Evolutionary conservation across 30 jellyfish, hydroid and myxozoan species (phyloP).

Genomic region (Hydractinia symbiolongicarpus): DNA sequence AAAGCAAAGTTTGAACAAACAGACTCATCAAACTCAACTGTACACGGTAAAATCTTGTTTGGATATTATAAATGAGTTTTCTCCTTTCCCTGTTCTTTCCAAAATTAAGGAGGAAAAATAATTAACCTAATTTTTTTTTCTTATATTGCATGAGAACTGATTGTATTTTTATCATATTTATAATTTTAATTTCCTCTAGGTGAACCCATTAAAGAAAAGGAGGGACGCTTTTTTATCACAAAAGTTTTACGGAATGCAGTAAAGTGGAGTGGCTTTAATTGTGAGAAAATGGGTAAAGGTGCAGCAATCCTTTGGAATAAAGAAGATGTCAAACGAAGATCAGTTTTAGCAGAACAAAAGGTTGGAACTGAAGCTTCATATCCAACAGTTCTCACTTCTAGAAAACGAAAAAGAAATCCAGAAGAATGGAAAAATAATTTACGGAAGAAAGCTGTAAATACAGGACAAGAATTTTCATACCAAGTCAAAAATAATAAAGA

Average conservation of each 20-base stretch:
- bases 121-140: too few relatives aligned
- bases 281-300: slow-evolving; percentile 11
- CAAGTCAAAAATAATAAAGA: not conserved
- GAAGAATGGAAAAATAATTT: not conserved
- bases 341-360: not conserved
- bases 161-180: not conserved
- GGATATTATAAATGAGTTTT: too few relatives aligned
- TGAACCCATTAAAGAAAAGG: slow-evolving; percentile 5
- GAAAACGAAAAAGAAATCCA: slow-evolving; percentile 18
- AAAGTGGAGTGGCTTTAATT: not conserved
- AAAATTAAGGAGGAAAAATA: too few relatives aligned
- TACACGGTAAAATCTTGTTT: slow-evolving; percentile 5
- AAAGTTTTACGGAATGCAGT: not conserved
- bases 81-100: too few relatives aligned
- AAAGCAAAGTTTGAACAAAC: not conserved
- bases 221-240: slow-evolving; percentile 13
- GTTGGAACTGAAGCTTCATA: slow-evolving; percentile 12
- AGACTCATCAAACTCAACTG: not conserved
- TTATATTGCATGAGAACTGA: not conserved
- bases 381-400: slow-evolving; percentile 6
- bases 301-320: slow-evolving; percentile 10
- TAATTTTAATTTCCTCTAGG: not conserved
- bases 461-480: not conserved
- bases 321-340: not conserved
- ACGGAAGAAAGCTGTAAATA: slow-evolving; percentile 14